Conservation (phyloP, 2,888 invertebrate species). For the Hypsopygia costalis region DNA sequence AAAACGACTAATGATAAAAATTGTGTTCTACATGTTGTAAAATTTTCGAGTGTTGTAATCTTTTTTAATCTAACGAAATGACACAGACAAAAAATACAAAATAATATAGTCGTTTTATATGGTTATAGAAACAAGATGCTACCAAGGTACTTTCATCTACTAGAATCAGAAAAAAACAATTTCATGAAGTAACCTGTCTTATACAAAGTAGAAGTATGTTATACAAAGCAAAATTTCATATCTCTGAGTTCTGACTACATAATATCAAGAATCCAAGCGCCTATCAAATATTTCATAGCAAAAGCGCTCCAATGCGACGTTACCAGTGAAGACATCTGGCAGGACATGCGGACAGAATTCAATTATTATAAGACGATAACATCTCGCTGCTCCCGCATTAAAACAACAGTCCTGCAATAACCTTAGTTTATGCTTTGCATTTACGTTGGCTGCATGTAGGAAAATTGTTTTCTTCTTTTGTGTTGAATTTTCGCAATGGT, state of each 20-base stretch:
- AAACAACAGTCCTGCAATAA: not conserved
- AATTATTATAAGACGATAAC: slow-evolving; percentile 36
- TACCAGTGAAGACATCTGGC: slow-evolving; percentile 45
- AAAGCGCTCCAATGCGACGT: slow-evolving; percentile 41
- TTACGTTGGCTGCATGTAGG: not conserved
- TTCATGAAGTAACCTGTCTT: no score
- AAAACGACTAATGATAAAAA: no score
- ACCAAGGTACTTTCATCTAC: not conserved
- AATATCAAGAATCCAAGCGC: slow-evolving; percentile 24
- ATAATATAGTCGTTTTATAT: no score
- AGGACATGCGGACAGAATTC: slow-evolving; percentile 53
- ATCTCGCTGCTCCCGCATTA: not conserved
- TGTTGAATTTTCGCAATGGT: not conserved
- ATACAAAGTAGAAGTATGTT: not conserved
- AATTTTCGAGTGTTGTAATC: no score
- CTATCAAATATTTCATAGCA: slow-evolving; percentile 66
- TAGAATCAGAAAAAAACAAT: not conserved
- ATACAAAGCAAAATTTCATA: not conserved
- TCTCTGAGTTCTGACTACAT: not conserved
- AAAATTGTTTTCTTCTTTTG: not conserved
- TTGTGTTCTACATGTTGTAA: no score
- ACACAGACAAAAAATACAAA: no score
- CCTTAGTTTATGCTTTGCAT: not conserved
- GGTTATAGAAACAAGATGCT: no score
- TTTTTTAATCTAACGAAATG: no score